Evolutionary conservation across 35 echinoderm and acorn worm genomes (phyloP).

Genomic region (Patiria miniata): DNA sequence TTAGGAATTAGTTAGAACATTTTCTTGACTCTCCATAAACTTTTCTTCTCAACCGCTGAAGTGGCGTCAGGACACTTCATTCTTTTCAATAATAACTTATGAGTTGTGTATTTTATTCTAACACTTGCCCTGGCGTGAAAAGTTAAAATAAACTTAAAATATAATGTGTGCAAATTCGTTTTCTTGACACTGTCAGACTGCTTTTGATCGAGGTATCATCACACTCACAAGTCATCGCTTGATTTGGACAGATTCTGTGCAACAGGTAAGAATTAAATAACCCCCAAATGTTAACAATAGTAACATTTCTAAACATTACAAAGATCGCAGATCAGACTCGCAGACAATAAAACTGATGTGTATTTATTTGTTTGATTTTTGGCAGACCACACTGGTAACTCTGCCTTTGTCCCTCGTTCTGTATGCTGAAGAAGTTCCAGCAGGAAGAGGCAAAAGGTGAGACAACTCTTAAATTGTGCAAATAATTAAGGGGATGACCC

Average conservation of each 20-base stretch:
- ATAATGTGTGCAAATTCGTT: neutral
- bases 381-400: conserved; percentile 33
- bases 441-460: conserved; percentile 45
- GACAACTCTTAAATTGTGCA: neutral
- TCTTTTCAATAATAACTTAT: too few relatives aligned
- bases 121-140: too few relatives aligned
- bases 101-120: too few relatives aligned
- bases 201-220: conserved; percentile 54
- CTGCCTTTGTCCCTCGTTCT: conserved; percentile 36
- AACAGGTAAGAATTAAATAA: conserved; percentile 32
- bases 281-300: neutral
- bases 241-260: conserved; percentile 52
- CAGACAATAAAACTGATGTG: neutral
- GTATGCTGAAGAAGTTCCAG: conserved; percentile 50
- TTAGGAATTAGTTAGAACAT: too few relatives aligned
- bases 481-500: neutral
- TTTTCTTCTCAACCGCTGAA: too few relatives aligned
- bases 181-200: conserved; percentile 36
- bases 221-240: conserved; percentile 51
- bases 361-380: neutral
- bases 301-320: too few relatives aligned
- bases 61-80: too few relatives aligned
- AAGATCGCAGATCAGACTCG: neutral
- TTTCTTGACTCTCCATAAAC: too few relatives aligned
- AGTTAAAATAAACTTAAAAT: too few relatives aligned